These are phyloP conservation scores for Lerema accius DNA, from an alignment of 1,140 invertebrate genomes.

Conservation along the genomic window DNA sequence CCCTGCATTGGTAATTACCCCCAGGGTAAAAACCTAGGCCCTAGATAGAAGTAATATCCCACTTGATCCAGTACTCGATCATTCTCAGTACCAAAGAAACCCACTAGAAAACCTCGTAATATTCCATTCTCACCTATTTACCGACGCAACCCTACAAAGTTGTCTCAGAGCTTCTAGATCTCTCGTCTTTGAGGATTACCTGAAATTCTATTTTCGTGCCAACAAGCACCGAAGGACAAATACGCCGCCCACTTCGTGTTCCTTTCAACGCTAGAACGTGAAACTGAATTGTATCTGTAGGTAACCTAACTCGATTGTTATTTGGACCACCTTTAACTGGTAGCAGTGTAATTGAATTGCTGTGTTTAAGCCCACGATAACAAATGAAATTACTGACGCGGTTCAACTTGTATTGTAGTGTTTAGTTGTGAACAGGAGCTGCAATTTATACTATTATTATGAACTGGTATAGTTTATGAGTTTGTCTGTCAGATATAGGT, in stretches of 20 bases:
- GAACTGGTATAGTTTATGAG: no score
- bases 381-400: neutral
- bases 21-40: no score
- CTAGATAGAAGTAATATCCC: no score
- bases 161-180: neutral
- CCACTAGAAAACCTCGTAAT: no score
- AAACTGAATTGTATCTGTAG: constrained; percentile 2
- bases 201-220: constrained; percentile 18
- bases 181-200: constrained; percentile 20
- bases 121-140: no score
- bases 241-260: constrained; percentile 13
- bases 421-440: no score
- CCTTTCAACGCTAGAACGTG: constrained; percentile 5
- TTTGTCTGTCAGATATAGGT: no score
- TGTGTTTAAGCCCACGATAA: neutral
- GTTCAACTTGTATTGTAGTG: no score
- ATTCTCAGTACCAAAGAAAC: no score
- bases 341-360: neutral
- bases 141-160: neutral
- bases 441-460: no score
- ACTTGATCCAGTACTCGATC: no score
- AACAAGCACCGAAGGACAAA: constrained; percentile 7
- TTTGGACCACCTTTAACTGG: neutral
- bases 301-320: neutral
- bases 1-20: no score